These are phyloP conservation scores for Dinomys branickii DNA, from an alignment of 2,113 vertebrate species.

Conservation along the genomic window DNA sequence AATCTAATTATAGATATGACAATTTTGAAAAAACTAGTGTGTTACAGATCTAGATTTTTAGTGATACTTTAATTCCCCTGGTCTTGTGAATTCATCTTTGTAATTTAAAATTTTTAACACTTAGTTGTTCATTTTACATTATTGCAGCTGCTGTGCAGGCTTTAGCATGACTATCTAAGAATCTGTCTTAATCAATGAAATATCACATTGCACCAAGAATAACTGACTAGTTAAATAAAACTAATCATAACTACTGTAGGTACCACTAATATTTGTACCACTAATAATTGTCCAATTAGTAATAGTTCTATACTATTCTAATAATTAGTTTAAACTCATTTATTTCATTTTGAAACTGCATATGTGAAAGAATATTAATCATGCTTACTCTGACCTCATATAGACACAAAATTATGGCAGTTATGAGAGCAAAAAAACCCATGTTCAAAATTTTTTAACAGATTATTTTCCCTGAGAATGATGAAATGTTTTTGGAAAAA, in stretches of 20 bases:
- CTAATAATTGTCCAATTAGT: neutral
- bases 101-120: neutral
- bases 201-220: slow-evolving; percentile 14
- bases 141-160: neutral
- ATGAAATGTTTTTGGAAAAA: neutral
- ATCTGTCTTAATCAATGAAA: neutral
- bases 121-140: slow-evolving; percentile 3
- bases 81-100: neutral
- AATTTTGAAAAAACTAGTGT: slow-evolving; percentile 5
- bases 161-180: neutral
- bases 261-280: accelerated
- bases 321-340: slow-evolving; percentile 13
- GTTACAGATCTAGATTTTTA: slow-evolving; percentile 19
- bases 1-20: neutral
- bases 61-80: neutral
- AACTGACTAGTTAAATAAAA: neutral
- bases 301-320: neutral
- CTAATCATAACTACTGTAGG: neutral
- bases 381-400: neutral
- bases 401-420: neutral
- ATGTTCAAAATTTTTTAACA: neutral
- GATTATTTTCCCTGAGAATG: neutral
- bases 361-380: neutral
- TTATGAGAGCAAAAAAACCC: neutral
- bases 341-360: neutral